phyloP scores from a whole-genome alignment of 2,113 vertebrate genomes.

The Megaceryle maxima region DNA sequence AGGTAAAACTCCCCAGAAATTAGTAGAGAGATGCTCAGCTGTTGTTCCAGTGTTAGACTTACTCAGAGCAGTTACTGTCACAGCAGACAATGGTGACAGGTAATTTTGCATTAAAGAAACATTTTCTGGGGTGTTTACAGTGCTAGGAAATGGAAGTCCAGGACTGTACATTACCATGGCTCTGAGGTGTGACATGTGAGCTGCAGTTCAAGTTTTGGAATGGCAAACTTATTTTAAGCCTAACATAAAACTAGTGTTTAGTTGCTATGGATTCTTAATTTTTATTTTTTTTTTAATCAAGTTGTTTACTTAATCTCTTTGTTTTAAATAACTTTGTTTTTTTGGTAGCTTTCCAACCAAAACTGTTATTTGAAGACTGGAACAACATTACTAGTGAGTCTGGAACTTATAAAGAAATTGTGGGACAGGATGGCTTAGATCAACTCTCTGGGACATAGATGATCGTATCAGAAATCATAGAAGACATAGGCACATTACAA shows the following conservation, averaged over 20 bases:
- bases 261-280: neutral
- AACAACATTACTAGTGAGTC: neutral
- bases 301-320: neutral
- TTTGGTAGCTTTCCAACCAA: neutral
- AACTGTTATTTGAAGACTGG: neutral
- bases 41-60: neutral
- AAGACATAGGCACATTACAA: neutral
- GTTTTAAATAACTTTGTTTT: neutral
- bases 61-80: neutral
- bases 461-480: neutral
- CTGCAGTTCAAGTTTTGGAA: neutral
- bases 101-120: neutral
- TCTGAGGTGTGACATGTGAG: neutral
- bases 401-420: neutral
- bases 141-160: neutral
- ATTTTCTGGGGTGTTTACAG: neutral
- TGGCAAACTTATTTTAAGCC: neutral
- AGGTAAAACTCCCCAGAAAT: neutral
- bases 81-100: neutral
- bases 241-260: neutral
- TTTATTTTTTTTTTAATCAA: neutral
- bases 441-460: neutral
- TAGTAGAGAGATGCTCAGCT: neutral
- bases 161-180: rapidly evolving
- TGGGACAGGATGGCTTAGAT: neutral